Percentiles rank a stretch among this genome's conserved stretches.
These are phyloP conservation scores for Pygoscelis adeliae DNA, from an alignment of 2,113 vertebrate species.

Conservation along the genomic window DNA sequence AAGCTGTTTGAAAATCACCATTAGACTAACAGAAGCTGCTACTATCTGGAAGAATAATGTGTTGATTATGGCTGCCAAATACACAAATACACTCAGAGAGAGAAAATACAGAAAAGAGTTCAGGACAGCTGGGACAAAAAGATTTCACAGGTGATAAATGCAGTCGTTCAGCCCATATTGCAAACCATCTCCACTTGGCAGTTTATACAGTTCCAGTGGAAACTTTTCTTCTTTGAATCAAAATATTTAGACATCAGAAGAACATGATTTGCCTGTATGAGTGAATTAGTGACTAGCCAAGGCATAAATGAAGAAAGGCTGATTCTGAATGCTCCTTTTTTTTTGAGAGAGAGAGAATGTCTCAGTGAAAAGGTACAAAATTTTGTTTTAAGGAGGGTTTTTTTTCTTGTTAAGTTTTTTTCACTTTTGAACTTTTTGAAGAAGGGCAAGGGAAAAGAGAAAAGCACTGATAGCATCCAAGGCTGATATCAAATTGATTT, in stretches of 20 bases:
- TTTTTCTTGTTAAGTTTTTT: background rate
- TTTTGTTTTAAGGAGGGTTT: background rate
- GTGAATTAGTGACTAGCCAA: background rate
- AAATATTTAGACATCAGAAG: background rate
- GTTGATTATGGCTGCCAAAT: background rate
- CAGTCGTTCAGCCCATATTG: background rate
- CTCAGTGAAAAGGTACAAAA: background rate
- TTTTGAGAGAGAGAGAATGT: background rate
- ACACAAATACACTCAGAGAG: background rate
- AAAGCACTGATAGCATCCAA: background rate
- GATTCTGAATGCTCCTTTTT: background rate
- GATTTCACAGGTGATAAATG: background rate
- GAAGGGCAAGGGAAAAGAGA: background rate
- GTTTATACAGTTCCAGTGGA: background rate
- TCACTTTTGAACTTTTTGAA: background rate
- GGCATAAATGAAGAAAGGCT: background rate
- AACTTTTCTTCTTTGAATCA: background rate
- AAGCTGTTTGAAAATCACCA: background rate
- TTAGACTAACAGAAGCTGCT: background rate
- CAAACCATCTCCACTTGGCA: background rate
- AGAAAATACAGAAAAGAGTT: background rate
- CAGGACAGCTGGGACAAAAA: background rate
- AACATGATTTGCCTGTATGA: background rate
- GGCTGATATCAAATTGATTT: background rate
- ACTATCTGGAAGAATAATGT: background rate